Base-by-base conservation (phyloP, 2,113 vertebrate species). In the Chaetodon trifascialis region DNA sequence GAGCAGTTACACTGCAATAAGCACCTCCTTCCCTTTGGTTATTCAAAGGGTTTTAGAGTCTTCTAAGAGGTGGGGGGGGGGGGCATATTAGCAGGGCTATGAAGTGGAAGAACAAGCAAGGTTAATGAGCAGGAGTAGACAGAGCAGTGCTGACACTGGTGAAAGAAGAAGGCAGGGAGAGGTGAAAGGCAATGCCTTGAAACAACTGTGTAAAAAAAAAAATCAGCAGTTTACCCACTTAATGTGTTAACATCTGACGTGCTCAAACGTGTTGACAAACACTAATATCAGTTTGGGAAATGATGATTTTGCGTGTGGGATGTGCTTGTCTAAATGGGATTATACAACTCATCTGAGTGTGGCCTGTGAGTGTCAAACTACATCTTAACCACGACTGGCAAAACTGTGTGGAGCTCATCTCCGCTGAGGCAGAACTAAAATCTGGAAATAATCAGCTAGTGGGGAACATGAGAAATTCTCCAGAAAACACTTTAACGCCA, bases 371-470 rank as follows among this genome's bases (percentile, higher is more conserved):
- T 94, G 94, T 94, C 93, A 94, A 95, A 95, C 92, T 94, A 94
- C 95, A 95, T 96, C 93, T 97, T 96, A 97, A 96, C 95, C 95
- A 94, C 93, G 90, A 95, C 93, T 93, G 92, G 93, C 94, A 95
- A 96, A 96, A 96, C 92, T 95, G 94, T 95, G 95, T 94, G 93
- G 94, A 96, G 96, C 93, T 95, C 95, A 96, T 96, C 96, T 98
- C 95, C 94, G 90, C 93, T 96, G 95, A 95, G 63, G 95, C 97
- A 97, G 97, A 98, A 99, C 94, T 98, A 99, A 99, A 98, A 97
- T 97, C 97, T 99, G 96, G 97, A 99, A 99, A 96, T 98, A 99
- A 99, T 98, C 97, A 98, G 96, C 95, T 94, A 95, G 95, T 95
- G 91, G 94, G 94, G 97, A 97, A 96, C 95, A 97, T 95, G 96